Base-by-base conservation (phyloP, 1,140 invertebrate genomes). In the Trissolcus basalis region DNA sequence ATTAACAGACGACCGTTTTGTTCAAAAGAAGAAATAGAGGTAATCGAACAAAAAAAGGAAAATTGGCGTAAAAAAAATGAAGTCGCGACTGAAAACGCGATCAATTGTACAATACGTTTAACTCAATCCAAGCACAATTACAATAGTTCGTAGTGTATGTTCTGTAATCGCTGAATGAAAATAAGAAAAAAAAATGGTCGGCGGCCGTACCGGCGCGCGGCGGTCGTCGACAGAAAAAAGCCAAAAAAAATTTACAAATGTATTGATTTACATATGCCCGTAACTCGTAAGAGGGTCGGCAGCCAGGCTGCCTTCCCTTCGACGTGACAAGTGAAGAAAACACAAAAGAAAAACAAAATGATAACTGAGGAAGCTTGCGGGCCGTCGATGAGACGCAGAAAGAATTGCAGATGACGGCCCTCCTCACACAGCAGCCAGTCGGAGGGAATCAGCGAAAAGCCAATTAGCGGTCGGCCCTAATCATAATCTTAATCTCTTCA, bases 191-290 rank as follows among this genome's bases (percentile, higher is more conserved):
- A 80, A 82, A 87, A 68, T 78, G 27, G 80, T 54, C 71, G 69
- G 64, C 60, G 58, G 14, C 72, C 60, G 70, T 70, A 80, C 69
- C 70, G 71, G 71, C 76, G 78, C 76, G 77, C 71, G 78, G 78
- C 65, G 76, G 76, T 78, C 71, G 76, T 80, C 63, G 67, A 44
- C 72, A 44, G 60, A 83, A 85, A 86, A 86, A 84, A 75, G 0
- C 78, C 80, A 72, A 87, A 85, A 87, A 83, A 85, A 87, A 89
- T 89, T 89, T 89, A 89, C 86, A 89, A 89, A 89, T 88, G 84
- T 89, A 89, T 89, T 89, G 87, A 87, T 89, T 89, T 89, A 89
- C 87, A 89, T 89, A 89, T 89, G 87, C 86, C 86, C 86, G 87
- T 89, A 88, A 89, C 84, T 87, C 82, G 83, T 88, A 89, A 88